Evolutionary conservation across 2,113 vertebrate species (phyloP).

Genomic region (Suncus etruscus): DNA sequence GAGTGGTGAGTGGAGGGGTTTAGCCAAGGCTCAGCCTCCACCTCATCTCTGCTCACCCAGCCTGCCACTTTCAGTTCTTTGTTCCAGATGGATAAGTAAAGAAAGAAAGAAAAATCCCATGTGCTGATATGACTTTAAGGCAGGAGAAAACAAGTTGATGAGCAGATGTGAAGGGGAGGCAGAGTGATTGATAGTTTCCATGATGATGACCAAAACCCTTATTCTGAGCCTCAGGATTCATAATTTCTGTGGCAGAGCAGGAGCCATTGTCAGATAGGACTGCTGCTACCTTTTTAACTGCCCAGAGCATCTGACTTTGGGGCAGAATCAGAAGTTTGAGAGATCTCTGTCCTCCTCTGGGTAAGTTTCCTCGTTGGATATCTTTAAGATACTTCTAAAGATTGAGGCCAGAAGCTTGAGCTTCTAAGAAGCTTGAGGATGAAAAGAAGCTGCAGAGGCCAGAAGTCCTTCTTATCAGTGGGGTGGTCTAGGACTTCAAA

Average conservation of each 20-base stretch:
- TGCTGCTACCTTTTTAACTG: constrained; percentile 40
- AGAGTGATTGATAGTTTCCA: constrained; percentile 74
- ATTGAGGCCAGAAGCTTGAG: constrained; percentile 37
- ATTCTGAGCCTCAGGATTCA: constrained; percentile 61
- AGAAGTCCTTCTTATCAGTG: not conserved
- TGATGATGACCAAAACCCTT: constrained; percentile 75
- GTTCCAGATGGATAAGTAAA: constrained; percentile 62
- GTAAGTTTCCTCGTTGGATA: constrained; percentile 2
- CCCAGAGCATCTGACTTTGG: not conserved
- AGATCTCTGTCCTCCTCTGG: constrained; percentile 30
- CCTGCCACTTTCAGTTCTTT: constrained; percentile 59
- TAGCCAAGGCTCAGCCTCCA: not conserved
- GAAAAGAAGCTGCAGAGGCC: not conserved
- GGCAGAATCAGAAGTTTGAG: not conserved
- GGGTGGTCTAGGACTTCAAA: not conserved
- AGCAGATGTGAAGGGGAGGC: constrained; percentile 45
- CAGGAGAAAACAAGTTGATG: constrained; percentile 59
- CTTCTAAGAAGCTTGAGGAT: constrained; percentile 20
- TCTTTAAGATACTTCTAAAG: constrained; percentile 31
- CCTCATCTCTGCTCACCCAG: not conserved
- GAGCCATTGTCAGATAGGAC: constrained; percentile 42
- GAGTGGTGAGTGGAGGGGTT: not conserved
- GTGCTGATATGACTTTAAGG: constrained; percentile 64
- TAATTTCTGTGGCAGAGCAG: constrained; percentile 52
- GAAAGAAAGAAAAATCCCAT: constrained; percentile 68